Evolutionary conservation across 2,797 vertebrate genomes (phyloP).

Genomic region (Rousettus madagascariensis): DNA sequence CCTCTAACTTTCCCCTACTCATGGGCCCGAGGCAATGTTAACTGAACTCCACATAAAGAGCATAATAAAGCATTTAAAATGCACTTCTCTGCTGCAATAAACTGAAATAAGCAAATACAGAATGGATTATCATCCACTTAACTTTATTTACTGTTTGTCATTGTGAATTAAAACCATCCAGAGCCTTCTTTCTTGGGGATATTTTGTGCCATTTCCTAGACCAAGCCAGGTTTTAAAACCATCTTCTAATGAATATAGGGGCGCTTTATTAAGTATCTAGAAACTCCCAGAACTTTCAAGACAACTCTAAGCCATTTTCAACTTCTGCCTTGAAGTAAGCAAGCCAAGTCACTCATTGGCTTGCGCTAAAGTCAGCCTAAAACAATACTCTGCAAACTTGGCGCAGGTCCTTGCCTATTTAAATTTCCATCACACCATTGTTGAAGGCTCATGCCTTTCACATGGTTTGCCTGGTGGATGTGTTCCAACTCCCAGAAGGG

Average conservation of each 20-base stretch:
- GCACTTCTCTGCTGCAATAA: slow-evolving; percentile 46
- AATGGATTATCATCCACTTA: slow-evolving; percentile 63
- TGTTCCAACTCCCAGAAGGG: slow-evolving; percentile 74
- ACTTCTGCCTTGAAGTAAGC: slow-evolving; percentile 47
- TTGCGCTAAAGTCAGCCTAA: slow-evolving; percentile 64
- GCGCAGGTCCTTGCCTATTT: slow-evolving; percentile 59
- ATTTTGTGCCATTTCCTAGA: slow-evolving; percentile 32
- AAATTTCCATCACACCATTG: slow-evolving; percentile 78
- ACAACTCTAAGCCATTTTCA: slow-evolving; percentile 46
- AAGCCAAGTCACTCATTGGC: slow-evolving; percentile 65
- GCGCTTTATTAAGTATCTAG: not conserved
- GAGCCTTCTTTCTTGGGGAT: slow-evolving; percentile 16
- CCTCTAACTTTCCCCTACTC: slow-evolving; percentile 74
- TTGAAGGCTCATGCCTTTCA: slow-evolving; percentile 66
- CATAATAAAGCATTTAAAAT: slow-evolving; percentile 65
- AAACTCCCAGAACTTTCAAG: slow-evolving; percentile 45
- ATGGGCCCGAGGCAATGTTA: slow-evolving; percentile 75
- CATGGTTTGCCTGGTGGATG: slow-evolving; percentile 63
- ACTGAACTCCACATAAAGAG: slow-evolving; percentile 76
- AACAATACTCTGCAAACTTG: slow-evolving; percentile 71
- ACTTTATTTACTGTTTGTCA: slow-evolving; percentile 62
- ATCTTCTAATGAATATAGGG: not conserved
- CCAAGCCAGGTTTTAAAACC: not conserved
- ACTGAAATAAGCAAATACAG: slow-evolving; percentile 69
- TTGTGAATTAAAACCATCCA: slow-evolving; percentile 51